Evolutionary conservation across 2,888 invertebrate genomes (phyloP), one percentile per base, ranked within the genome.

Genomic region (Seira musarum): DNA sequence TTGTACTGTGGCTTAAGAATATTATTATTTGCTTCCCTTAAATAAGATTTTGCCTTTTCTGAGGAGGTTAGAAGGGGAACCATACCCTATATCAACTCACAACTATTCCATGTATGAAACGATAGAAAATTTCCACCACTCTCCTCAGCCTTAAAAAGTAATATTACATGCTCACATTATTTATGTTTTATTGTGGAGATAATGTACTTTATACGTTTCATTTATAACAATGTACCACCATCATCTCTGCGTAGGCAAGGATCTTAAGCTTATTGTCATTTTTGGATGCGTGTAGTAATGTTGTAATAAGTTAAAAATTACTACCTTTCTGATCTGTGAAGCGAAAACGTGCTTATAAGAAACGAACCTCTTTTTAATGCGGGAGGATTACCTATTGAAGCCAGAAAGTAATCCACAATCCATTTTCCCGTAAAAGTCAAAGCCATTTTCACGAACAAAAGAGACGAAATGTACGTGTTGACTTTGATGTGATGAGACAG

Each of bases 1-100:
- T 30, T n/a, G n/a, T n/a, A n/a, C n/a, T n/a, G 8, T 30, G 30
- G 30, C 30, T 30, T 30, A 30, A 30, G 8, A 30, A 30, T 30
- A 30, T 30, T 30, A 17, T 53, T 13, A 53, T 17, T 3, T 13
- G n/a, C 13, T 53, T 17, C 53, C 53, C 53, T 53, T 53, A 13
- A 13, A 53, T 40, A n/a, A 53, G 53, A 13, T 53, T 53, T 40
- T 40, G 6, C 40, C 53, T 8, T 13, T 3, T 53, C 30, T 5
- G 30, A 5, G 30, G 8, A 30, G 30, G n/a, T n/a, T 30, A 30
- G 30, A 30, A n/a, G 30, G 30, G 53, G 70, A 78, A 67, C 78
- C 78, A 71, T 71, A 71, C 78, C 71, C 78, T 73, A 73, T 79
- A 73, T 79, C 79, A 68, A 67, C 65, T 65, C 10, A 35, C 17